phyloP scores from a whole-genome alignment of 2,888 invertebrate species.

The Ichneumoninae sp. region DNA sequence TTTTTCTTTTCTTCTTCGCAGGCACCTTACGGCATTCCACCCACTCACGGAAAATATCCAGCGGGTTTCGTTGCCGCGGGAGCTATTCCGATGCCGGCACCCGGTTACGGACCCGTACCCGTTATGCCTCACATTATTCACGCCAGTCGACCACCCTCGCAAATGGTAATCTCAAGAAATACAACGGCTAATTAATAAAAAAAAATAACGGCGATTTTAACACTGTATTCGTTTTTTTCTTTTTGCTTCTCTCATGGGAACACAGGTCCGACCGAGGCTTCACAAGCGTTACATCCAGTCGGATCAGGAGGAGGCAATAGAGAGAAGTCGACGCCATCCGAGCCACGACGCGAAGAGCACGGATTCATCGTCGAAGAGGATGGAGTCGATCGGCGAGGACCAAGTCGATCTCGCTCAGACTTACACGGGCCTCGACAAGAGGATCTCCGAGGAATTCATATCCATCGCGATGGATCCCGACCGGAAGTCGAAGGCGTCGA shows the following conservation, averaged over 20 bases:
- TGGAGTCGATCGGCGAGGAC: conserved; percentile 79
- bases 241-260: neutral
- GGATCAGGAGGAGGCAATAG: conserved; percentile 73
- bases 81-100: conserved; percentile 75
- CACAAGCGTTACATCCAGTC: conserved; percentile 74
- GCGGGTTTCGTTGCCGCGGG: conserved; percentile 78
- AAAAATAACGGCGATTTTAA: conserved; percentile 7
- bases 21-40: conserved; percentile 79
- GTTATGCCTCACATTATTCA: conserved; percentile 79
- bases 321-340: conserved; percentile 72
- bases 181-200: neutral
- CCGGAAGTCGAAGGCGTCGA: conserved; percentile 80
- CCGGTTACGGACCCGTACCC: conserved; percentile 78
- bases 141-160: conserved; percentile 75
- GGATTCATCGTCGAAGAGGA: conserved; percentile 71
- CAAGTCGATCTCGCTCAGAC: conserved; percentile 80
- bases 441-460: conserved; percentile 82
- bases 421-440: conserved; percentile 82
- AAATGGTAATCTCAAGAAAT: conserved; percentile 75
- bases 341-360: conserved; percentile 72
- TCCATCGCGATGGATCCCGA: conserved; percentile 83
- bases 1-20: conserved; percentile 62
- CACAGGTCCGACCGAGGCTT: conserved; percentile 76
- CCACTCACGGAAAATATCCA: conserved; percentile 76
- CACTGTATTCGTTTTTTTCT: neutral